These are phyloP conservation scores for Larimichthys crocea DNA, from an alignment of 2,113 vertebrate genomes.

Conservation along the genomic window DNA sequence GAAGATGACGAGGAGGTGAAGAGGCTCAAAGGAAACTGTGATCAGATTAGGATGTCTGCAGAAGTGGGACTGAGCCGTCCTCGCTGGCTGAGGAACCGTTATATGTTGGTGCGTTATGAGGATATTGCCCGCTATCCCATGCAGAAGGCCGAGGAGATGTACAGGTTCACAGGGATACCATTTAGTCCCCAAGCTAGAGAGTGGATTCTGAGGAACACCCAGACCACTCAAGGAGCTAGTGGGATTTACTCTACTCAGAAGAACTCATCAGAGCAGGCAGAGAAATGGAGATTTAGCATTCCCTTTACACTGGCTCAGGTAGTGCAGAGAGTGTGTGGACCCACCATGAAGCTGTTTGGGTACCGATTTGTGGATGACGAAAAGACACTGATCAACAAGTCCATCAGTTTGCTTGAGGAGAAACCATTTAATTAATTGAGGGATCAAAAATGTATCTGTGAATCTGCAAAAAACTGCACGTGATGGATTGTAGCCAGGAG, in stretches of 20 bases:
- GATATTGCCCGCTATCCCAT: conserved; percentile 92
- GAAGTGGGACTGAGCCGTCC: conserved; percentile 91
- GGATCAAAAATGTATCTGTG: conserved; percentile 14
- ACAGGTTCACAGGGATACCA: conserved; percentile 90
- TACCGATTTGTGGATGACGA: conserved; percentile 89
- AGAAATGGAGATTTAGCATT: conserved; percentile 95
- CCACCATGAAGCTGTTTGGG: conserved; percentile 93
- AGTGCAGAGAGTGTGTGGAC: conserved; percentile 91
- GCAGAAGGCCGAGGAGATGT: conserved; percentile 93
- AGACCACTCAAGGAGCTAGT: conserved; percentile 83
- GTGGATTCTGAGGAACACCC: conserved; percentile 94
- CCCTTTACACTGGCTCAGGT: conserved; percentile 94
- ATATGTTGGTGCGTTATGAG: conserved; percentile 97
- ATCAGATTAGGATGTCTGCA: conserved; percentile 89
- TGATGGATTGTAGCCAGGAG: neutral
- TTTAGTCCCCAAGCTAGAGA: conserved; percentile 90
- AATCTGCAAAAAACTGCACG: conserved; percentile 16
- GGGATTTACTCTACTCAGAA: conserved; percentile 94
- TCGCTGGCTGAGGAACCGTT: conserved; percentile 89
- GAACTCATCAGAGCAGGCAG: conserved; percentile 95
- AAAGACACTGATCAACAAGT: conserved; percentile 87
- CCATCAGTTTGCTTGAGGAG: conserved; percentile 93
- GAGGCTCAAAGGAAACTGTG: conserved; percentile 91
- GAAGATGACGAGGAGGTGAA: conserved; percentile 90
- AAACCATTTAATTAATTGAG: conserved; percentile 69